phyloP scores from a whole-genome alignment of 2,888 invertebrate genomes.

The Macropis europaea region DNA sequence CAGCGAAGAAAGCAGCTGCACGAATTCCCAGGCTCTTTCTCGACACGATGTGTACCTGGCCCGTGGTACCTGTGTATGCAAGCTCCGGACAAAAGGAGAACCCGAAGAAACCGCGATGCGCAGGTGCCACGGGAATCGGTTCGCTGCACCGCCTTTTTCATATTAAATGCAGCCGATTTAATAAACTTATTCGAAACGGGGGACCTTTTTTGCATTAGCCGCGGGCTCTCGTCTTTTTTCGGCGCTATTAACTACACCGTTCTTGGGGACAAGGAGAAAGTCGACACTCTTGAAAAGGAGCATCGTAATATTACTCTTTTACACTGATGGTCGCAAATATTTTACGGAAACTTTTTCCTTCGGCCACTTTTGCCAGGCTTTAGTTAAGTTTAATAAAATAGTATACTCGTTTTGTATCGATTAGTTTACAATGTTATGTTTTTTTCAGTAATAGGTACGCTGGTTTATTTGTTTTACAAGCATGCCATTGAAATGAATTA shows the following conservation, averaged over 20 bases:
- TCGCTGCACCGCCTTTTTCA: neutral
- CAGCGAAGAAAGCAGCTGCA: conserved; percentile 56
- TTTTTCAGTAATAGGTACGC: too few relatives aligned
- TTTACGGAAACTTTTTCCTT: too few relatives aligned
- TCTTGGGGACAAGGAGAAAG: too few relatives aligned
- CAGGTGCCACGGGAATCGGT: conserved; percentile 39
- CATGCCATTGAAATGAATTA: too few relatives aligned
- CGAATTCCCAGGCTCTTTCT: conserved; percentile 58
- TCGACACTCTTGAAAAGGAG: too few relatives aligned
- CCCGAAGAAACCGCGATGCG: conserved; percentile 9
- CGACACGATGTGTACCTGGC: conserved; percentile 5
- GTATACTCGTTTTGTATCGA: too few relatives aligned
- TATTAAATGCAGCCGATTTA: neutral
- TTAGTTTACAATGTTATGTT: too few relatives aligned
- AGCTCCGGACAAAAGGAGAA: conserved; percentile 29
- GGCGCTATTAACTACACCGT: conserved; percentile 16
- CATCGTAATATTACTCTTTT: too few relatives aligned
- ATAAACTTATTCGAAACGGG: conserved; percentile 8
- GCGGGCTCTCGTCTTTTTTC: neutral
- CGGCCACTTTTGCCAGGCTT: too few relatives aligned
- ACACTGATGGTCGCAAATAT: too few relatives aligned
- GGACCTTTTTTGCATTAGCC: conserved; percentile 10
- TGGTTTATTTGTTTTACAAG: too few relatives aligned
- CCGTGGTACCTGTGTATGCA: conserved; percentile 8
- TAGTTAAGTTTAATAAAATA: too few relatives aligned